Evolutionary conservation across 2,888 invertebrate genomes (phyloP).

Genomic region (Drosophila longiperda): DNA sequence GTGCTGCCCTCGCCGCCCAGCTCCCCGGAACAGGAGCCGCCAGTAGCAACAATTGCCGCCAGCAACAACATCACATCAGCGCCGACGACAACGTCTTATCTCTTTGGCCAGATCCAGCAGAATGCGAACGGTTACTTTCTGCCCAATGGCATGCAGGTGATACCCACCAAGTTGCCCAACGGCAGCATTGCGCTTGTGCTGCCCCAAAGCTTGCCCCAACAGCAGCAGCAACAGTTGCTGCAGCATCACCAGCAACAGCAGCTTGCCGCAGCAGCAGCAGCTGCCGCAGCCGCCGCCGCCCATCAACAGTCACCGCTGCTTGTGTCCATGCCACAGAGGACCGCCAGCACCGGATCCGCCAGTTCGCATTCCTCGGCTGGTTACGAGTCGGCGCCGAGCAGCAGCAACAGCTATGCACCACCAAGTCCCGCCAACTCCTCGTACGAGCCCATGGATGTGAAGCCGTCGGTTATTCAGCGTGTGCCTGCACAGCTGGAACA

Average conservation of each 20-base stretch:
- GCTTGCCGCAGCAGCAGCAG: conserved; percentile 85
- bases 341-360: conserved; percentile 90
- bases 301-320: conserved; percentile 87
- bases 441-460: conserved; percentile 85
- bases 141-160: conserved; percentile 91
- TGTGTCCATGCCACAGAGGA: conserved; percentile 91
- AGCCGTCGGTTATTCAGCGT: conserved; percentile 86
- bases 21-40: conserved; percentile 84
- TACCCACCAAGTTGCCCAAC: conserved; percentile 92
- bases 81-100: conserved; percentile 60
- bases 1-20: conserved; percentile 86
- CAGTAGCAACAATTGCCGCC: conserved; percentile 51
- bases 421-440: conserved; percentile 86
- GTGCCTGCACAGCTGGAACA: conserved; percentile 84
- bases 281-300: conserved; percentile 59
- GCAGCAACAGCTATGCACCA: conserved; percentile 86
- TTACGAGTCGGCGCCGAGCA: conserved; percentile 85
- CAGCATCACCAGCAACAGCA: conserved; percentile 84
- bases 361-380: conserved; percentile 86
- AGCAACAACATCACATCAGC: conserved; percentile 47
- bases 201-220: conserved; percentile 88
- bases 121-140: conserved; percentile 87
- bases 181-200: conserved; percentile 93
- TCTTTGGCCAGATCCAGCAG: conserved; percentile 82
- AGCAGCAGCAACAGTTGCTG: conserved; percentile 85